phyloP scores from a whole-genome alignment of 2,888 invertebrate genomes.

The Nudaria mundana region DNA sequence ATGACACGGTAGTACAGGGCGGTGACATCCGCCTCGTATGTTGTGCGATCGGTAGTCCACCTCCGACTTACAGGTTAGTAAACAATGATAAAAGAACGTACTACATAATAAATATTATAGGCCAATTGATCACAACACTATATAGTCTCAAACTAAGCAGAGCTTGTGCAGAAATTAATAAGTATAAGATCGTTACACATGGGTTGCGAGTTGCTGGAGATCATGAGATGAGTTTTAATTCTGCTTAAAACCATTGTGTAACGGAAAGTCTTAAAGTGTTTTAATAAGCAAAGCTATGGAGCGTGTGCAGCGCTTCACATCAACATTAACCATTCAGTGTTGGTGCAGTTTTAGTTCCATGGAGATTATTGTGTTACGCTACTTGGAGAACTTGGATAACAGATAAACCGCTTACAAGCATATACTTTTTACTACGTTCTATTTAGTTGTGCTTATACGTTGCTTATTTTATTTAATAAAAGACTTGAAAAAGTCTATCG shows the following conservation, averaged over 20 bases:
- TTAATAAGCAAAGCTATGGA: conserved; percentile 1
- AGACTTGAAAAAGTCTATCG: background rate
- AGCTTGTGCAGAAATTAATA: too few relatives aligned
- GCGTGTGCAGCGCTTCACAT: conserved; percentile 1
- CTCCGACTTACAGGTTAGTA: conserved; percentile 84
- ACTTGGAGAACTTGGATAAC: conserved; percentile 3
- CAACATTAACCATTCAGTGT: conserved; percentile 4
- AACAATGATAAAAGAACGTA: too few relatives aligned
- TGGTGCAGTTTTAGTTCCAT: conserved; percentile 3
- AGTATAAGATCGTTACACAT: too few relatives aligned
- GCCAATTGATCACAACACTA: too few relatives aligned
- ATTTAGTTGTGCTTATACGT: conserved; percentile 2
- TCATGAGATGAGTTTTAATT: too few relatives aligned
- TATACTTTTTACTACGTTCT: conserved; percentile 6
- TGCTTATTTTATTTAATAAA: conserved; percentile 1
- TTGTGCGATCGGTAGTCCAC: conserved; percentile 86
- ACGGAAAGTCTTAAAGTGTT: too few relatives aligned
- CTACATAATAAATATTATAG: too few relatives aligned
- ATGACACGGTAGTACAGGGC: conserved; percentile 83
- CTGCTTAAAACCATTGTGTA: too few relatives aligned
- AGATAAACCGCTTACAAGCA: conserved; percentile 8
- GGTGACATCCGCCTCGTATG: conserved; percentile 85
- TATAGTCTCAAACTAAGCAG: too few relatives aligned
- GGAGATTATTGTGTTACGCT: conserved; percentile 6
- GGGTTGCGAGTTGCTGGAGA: too few relatives aligned